Percentiles rank a stretch among this genome's conserved stretches.
Conservation (phyloP, 2,888 invertebrate genomes). For the Megamerina dolium region DNA sequence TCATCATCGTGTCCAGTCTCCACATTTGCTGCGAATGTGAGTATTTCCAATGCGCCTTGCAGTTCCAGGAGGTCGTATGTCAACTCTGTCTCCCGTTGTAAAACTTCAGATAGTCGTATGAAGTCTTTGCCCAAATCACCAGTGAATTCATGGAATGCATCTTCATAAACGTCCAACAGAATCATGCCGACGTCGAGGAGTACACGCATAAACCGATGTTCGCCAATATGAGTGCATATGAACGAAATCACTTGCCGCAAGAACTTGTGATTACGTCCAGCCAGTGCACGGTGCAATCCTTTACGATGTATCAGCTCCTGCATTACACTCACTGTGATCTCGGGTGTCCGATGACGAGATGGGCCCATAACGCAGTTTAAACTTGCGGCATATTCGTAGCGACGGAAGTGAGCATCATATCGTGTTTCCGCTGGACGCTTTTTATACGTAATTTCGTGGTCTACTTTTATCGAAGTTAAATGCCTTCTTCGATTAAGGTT, state of each 20-base stretch:
- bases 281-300: slow-evolving; percentile 69
- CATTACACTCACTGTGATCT: slow-evolving; percentile 71
- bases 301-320: slow-evolving; percentile 82
- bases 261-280: slow-evolving; percentile 63
- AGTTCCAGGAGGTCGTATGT: slow-evolving; percentile 59
- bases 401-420: slow-evolving; percentile 67
- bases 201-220: slow-evolving; percentile 66
- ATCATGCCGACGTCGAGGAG: slow-evolving; percentile 69
- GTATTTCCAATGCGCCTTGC: slow-evolving; percentile 64
- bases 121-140: slow-evolving; percentile 59
- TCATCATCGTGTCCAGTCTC: slow-evolving; percentile 38
- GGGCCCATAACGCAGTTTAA: slow-evolving; percentile 63
- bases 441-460: slow-evolving; percentile 52
- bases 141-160: slow-evolving; percentile 57
- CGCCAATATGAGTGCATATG: slow-evolving; percentile 66
- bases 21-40: slow-evolving; percentile 58
- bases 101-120: slow-evolving; percentile 54
- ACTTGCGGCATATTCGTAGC: slow-evolving; percentile 78
- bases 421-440: slow-evolving; percentile 30
- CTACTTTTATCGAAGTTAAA: slow-evolving; percentile 42
- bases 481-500: slow-evolving; percentile 26
- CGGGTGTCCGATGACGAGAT: slow-evolving; percentile 61
- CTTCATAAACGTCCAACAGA: slow-evolving; percentile 70
- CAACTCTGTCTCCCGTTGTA: slow-evolving; percentile 65
- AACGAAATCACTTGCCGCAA: slow-evolving; percentile 67